Evolutionary conservation across 1,140 invertebrate species (phyloP).

Genomic region (Pseudomyrmex pallidus): DNA sequence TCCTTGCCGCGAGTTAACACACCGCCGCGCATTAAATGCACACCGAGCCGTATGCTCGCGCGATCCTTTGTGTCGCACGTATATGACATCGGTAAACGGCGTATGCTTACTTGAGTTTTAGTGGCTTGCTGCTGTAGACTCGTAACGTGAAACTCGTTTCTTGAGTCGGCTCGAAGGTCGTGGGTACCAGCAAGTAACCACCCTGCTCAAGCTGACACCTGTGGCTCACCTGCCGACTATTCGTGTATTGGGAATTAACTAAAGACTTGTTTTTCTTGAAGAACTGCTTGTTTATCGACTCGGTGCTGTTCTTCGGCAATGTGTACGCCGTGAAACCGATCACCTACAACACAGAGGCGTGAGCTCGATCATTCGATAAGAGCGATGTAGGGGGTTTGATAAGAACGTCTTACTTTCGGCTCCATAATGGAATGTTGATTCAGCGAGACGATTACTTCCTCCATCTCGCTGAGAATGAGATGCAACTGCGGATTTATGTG

Average conservation of each 20-base stretch:
- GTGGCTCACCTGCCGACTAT: constrained; percentile 94
- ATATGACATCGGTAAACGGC: constrained; percentile 41
- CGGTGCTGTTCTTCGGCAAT: constrained; percentile 89
- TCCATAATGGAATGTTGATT: constrained; percentile 97
- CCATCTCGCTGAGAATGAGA: constrained; percentile 91
- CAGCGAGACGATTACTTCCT: constrained; percentile 94
- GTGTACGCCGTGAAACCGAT: constrained; percentile 97
- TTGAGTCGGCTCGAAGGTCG: constrained; percentile 96
- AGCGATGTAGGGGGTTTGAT: neutral
- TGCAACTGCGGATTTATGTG: constrained; percentile 97
- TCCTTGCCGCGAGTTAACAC: constrained; percentile 17
- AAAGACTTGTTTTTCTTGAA: constrained; percentile 96
- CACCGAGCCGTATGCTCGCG: neutral
- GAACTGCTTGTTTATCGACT: constrained; percentile 90
- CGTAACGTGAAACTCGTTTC: constrained; percentile 94
- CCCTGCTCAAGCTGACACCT: constrained; percentile 93
- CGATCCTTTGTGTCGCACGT: constrained; percentile 37
- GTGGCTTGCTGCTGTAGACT: constrained; percentile 92
- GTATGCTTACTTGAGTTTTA: constrained; percentile 90
- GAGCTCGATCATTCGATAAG: constrained; percentile 1
- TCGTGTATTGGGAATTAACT: constrained; percentile 96
- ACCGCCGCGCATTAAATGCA: constrained; percentile 37
- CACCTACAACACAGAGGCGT: constrained; percentile 85
- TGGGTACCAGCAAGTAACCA: constrained; percentile 94
- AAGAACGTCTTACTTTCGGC: constrained; percentile 88